Base-by-base conservation (phyloP, 2,797 vertebrate species). In the Smutsia temminckii region DNA sequence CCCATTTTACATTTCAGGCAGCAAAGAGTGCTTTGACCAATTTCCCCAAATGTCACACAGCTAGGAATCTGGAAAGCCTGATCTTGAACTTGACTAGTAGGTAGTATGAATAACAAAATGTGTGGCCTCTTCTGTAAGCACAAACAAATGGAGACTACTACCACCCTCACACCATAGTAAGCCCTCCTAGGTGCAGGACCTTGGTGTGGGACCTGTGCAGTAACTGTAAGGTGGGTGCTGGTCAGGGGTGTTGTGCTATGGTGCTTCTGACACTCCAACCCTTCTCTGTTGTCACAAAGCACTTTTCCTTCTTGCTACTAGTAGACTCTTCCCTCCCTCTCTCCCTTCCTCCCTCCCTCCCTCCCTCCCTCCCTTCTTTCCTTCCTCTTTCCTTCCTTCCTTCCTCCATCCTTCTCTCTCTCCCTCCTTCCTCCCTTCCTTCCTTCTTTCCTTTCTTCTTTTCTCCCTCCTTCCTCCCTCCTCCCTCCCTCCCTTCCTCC, bases 151-250 rank as follows among this genome's bases (percentile, higher is more conserved):
- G 21, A 51, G 14, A 37, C 8, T 7, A 46, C 34, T 40, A 40
- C 18, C 25, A 69, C 8, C 1, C 0, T 90, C 51, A 55, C 5
- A 34, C 9, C 12, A 46, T 1, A 23, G 9, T 20, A 6, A 32
- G 46, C 5, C 3, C 61, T 61, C 40, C 25, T 49, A 51, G 27
- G 25, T 14, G 5, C 55, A 17, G n/a, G 10, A 14, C 8, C 32
- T 23, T 3, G 1, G 13, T 3, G 10, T 40, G 18, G 46, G 46
- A 32, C n/a, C 11, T 53, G 46, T 29, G 12, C 20, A 17, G 3
- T 63, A 51, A 61, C 13, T 80, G 20, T 61, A 51, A 72, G 61
- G 42, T 72, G n/a, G 27, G 3, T 64, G 46, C 57, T 40, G 14
- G 3, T 34, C 18, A 5, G 5, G 34, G 34, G 17, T 53, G 9